Base-by-base conservation (phyloP, 2,888 invertebrate species). In the Acanthoscelides obtectus region DNA sequence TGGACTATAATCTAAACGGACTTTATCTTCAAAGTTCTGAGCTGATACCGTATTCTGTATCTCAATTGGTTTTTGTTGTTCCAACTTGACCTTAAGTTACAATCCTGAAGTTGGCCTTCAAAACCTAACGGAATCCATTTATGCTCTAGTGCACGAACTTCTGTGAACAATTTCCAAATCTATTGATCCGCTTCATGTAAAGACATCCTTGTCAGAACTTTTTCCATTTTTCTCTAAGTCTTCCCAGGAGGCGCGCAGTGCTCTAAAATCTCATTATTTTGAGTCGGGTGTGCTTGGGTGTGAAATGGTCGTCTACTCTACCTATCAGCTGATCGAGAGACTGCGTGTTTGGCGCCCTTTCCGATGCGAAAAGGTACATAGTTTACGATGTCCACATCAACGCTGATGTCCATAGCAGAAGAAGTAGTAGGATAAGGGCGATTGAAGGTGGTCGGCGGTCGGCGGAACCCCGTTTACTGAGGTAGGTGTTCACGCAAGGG, bases 401-500 rank as follows among this genome's bases (percentile, higher is more conserved):
- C 12, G 45, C 45, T 45, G 45, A 6, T 25, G 72, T 74, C 76
- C 76, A 75, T 66, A 76, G 72, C 2, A 73, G 72, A 64, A 75
- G 45, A 3, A 72, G 71, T 45, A 72, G 65, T 12, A 74, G 70
- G 45, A 6, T 45, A 4, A 72, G 70, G 20, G 71, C 67, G 64
- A 12, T 12, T 6, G 45, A 45, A 17, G 45, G 45, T 4, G 45
- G 45, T 1, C 45, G 45, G 17, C 69, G 72, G 6, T 72, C 73
- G 12, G 79, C 73, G 70, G 80, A 77, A 64, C 79, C 79, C 72
- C 80, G 82, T 76, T 81, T 82, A 76, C 82, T 81, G 72, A 81
- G 76, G 79, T 82, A 82, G 63, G 82, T 82, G 77, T 82, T 82
- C 73, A 82, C 82, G 75, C 85, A 85, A 17, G 85, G 85, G 22